phyloP scores from a whole-genome alignment of 2,888 invertebrate genomes.

The Himalopsyche anomala region DNA sequence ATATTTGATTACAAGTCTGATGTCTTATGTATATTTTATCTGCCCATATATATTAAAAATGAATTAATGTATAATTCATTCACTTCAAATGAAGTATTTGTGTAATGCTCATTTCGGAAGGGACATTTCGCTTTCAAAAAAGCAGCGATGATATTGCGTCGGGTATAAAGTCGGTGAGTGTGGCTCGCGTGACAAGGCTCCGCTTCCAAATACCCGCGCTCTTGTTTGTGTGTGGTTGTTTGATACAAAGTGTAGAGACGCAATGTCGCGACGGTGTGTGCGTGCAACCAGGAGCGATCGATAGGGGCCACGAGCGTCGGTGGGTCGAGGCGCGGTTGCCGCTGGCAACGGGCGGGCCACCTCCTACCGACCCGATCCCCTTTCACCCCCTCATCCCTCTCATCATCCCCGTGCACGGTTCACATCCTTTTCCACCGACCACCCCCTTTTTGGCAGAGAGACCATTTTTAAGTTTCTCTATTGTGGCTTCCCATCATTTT shows the following conservation, averaged over 20 bases:
- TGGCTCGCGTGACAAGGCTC: conserved; percentile 22
- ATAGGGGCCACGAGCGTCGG: conserved; percentile 45
- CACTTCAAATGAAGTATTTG: too few species aligned
- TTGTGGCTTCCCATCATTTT: conserved; percentile 12
- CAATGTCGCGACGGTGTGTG: conserved; percentile 25
- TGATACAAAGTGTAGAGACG: conserved; percentile 2
- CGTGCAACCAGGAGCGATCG: conserved; percentile 33
- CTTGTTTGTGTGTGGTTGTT: conserved; percentile 1
- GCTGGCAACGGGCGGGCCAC: conserved; percentile 49
- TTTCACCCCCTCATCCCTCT: conserved; percentile 16
- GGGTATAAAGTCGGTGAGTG: neutral
- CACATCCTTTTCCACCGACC: neutral
- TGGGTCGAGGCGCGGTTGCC: conserved; percentile 48
- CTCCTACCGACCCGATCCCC: conserved; percentile 16
- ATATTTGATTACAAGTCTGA: too few species aligned
- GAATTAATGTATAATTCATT: too few species aligned
- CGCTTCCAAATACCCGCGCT: neutral
- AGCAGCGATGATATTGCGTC: conserved; percentile 11
- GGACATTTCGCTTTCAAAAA: neutral
- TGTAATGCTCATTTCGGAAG: neutral
- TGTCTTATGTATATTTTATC: too few species aligned
- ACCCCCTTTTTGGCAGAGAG: conserved; percentile 38
- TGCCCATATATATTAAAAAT: too few species aligned
- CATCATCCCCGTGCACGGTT: conserved; percentile 34
- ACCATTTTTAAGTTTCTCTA: conserved; percentile 38